Base-by-base conservation (phyloP, 1,140 invertebrate species). In the Zaprionus ornatus region DNA sequence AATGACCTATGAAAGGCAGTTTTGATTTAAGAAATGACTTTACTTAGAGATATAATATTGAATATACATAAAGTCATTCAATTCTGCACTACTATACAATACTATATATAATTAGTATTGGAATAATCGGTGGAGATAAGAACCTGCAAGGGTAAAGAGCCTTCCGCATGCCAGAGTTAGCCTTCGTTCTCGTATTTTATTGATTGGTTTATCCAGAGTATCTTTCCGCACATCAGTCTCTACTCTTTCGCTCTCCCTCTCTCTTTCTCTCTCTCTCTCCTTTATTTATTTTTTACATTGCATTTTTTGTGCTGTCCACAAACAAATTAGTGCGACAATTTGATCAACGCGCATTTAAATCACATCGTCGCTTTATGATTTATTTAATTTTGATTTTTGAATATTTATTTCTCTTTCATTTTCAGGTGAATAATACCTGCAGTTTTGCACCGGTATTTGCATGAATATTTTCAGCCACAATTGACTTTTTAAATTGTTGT, bases 321-420 rank as follows among this genome's bases (percentile, higher is more conserved):
- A 79, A 75, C 67, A 87, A 87, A 90, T 84, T 84, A 80, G 71
- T 78, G 61, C 63, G 25, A 54, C 67, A 67, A 81, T 88, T 80
- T 88, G 80, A 72, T 87, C 84, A 87, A 63, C 74, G 54, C 27
- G 56, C 78, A 65, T 84, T 88, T 88, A 87, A 87, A 83, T 87
- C 80, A 80, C 42, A 65, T 79, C 29, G 59, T 55, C 52, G 42
- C 72, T 70, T 61, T 54, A 63, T 79, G 29, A 70, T 76, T 76
- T 80, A 72, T 79, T 79, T 70, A 21, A 65, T 56, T 55, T 75
- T 61, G 21, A 23, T 25, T 48, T 45, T 42, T 52, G 21, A 40
- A 61, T 64, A 54, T 57, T 65, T 65, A 61, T 69, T 65, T 63
- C 25, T 61, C 56, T n/a, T 32, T 13, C 25, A 13, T 57, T 70